A percentile compares a stretch with the other conserved stretches of the same genome.
These are phyloP conservation scores for Pogonus chalceus DNA, from an alignment of 1,140 invertebrate genomes.

Conservation along the genomic window DNA sequence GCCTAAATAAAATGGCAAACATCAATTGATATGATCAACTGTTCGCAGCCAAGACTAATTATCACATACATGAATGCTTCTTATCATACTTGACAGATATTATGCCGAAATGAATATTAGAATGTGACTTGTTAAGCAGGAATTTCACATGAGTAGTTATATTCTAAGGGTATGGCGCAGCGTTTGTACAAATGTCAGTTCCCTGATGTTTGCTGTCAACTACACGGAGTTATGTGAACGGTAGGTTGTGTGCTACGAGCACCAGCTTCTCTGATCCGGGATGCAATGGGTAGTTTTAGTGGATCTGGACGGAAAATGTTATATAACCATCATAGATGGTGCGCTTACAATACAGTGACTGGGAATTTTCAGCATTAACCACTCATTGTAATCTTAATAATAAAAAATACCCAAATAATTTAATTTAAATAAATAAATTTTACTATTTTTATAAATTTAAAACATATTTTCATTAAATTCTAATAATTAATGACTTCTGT, in stretches of 20 bases:
- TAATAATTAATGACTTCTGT: too few relatives aligned
- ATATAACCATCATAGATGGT: too few relatives aligned
- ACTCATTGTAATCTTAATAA: too few relatives aligned
- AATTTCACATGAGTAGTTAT: neutral
- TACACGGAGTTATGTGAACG: constrained; percentile 16
- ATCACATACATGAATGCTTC: constrained; percentile 33
- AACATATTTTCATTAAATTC: too few relatives aligned
- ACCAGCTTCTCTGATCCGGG: neutral
- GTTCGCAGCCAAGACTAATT: constrained; percentile 30
- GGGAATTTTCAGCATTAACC: too few relatives aligned
- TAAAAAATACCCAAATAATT: too few relatives aligned
- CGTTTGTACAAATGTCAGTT: constrained; percentile 13
- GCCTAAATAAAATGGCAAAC: neutral
- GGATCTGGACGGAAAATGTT: neutral
- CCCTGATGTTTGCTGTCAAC: constrained; percentile 17
- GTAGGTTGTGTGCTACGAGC: too few relatives aligned
- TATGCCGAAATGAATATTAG: constrained; percentile 16
- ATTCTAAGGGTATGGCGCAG: neutral
- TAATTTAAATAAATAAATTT: too few relatives aligned
- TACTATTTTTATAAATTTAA: too few relatives aligned
- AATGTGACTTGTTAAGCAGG: neutral
- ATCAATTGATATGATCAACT: constrained; percentile 5
- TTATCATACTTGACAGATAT: constrained; percentile 34
- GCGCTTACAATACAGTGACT: too few relatives aligned
- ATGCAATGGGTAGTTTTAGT: neutral